These are phyloP conservation scores for Prionace glauca DNA, from an alignment of 2,797 vertebrate species.

Conservation along the genomic window DNA sequence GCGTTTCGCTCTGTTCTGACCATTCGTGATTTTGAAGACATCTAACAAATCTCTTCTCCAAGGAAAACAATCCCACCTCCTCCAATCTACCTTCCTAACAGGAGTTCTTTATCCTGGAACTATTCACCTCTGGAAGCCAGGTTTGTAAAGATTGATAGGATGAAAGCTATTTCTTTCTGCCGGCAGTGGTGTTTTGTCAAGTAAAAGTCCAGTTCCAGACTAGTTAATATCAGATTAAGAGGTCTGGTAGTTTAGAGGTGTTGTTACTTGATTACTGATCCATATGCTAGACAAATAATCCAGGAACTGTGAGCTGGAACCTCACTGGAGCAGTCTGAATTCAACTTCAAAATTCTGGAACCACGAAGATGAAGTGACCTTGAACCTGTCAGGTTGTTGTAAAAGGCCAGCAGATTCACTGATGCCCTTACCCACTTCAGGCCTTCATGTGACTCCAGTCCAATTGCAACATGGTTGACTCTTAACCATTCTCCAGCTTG, in stretches of 20 bases:
- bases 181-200: neutral
- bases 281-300: neutral
- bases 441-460: neutral
- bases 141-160: neutral
- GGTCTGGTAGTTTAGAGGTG: too few species aligned
- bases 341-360: neutral
- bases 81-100: too few species aligned
- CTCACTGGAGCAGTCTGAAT: neutral
- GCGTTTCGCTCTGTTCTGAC: too few species aligned
- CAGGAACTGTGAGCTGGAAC: neutral
- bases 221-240: neutral
- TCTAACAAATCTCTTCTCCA: too few species aligned
- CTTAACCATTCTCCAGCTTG: neutral
- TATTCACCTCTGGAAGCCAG: neutral
- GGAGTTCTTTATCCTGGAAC: too few species aligned
- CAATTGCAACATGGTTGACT: neutral
- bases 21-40: too few species aligned
- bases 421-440: neutral
- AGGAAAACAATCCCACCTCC: too few species aligned
- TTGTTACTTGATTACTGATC: neutral
- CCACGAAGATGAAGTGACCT: neutral
- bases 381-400: neutral
- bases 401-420: neutral
- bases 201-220: neutral
- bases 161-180: neutral